Evolutionary conservation across 2,888 invertebrate species (phyloP), one percentile per base, ranked within the genome.

Genomic region (Hipparchia sbordonii): DNA sequence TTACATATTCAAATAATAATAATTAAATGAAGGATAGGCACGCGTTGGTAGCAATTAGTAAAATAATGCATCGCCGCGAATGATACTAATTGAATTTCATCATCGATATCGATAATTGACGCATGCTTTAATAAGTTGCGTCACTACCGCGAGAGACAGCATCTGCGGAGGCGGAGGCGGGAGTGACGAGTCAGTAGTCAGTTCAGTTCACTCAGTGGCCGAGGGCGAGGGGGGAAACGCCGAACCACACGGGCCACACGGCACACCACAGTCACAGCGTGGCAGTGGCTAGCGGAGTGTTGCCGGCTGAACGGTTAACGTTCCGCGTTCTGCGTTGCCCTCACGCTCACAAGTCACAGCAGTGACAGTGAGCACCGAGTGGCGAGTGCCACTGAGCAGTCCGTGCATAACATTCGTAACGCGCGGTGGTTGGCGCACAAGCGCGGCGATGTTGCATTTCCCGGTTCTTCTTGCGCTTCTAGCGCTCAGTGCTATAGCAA

Each of bases 381-480:
- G 23, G 23, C 23, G 23, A 23, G 23, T 23, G 23, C 23, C 48
- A 8, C 48, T 48, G 7, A 8, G 48, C 48, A 48, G 89, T 89
- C 86, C 79, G 87, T 87, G 87, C 84, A 87, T 85, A 91, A 82
- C 83, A 83, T 80, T 82, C 84, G 82, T 74, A 79, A 84, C 84
- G 89, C 83, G 89, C 85, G 89, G 86, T 85, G 78, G 79, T 77
- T 82, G 85, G 87, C 87, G 89, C 88, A 78, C 79, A 77, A 81
- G 85, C 85, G 94, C 95, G 84, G 93, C 85, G 77, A 92, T 91
- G 92, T 82, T 84, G 88, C 85, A 84, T 76, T 81, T 82, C 71
- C 76, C 75, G 78, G 91, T 91, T 78, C 93, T 87, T 85, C 86
- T 85, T 92, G 93, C 86, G 94, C 95, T 92, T 94, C 94, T 90